Evolutionary conservation across 2,797 vertebrate species (phyloP), one percentile per base, ranked within the genome.

Genomic region (Merluccius polli): DNA sequence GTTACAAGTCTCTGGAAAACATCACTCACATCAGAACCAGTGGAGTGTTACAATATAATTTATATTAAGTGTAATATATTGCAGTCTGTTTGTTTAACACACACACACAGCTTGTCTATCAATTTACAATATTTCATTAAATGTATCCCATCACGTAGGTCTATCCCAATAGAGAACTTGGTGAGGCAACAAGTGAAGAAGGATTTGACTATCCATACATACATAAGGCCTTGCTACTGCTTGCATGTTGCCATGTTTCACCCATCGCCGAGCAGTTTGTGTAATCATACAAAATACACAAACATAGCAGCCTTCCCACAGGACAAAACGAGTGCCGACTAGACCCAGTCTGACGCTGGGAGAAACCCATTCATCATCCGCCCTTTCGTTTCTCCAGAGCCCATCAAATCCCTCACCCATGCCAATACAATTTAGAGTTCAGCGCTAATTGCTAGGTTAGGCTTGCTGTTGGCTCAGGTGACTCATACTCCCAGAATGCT

Each of bases 351-450:
- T 81, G 90, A 89, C 91, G 85, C 84, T 72, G 78, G 79, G 85
- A 86, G 84, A 88, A 88, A 85, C 83, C 79, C 87, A 90, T 89
- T 91, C 84, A 91, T 92, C 89, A 92, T 90, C 86, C 73, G 84
- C 85, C 81, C 85, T 90, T n/a, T 90, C 88, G 91, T 92, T 90
- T 91, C 88, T 88, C 89, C 85, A 80, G 76, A 87, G 90, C 59
- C 90, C 92, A 92, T 93, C 88, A 91, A 91, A 90, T 83, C 84
- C 91, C 92, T 92, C 90, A 88, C 78, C 87, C 80, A 88, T 88
- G 86, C 86, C 87, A 83, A 69, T 77, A 90, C 89, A 93, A 93
- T 91, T 89, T 81, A 65, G 11, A 89, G 87, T 83, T 88, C 73
- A 79, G 85, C n/a, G 76, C 82, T 93, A 93, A 93, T 93, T 93